Evolutionary conservation across 2,113 vertebrate species (phyloP).

Genomic region (Tamias sibiricus): DNA sequence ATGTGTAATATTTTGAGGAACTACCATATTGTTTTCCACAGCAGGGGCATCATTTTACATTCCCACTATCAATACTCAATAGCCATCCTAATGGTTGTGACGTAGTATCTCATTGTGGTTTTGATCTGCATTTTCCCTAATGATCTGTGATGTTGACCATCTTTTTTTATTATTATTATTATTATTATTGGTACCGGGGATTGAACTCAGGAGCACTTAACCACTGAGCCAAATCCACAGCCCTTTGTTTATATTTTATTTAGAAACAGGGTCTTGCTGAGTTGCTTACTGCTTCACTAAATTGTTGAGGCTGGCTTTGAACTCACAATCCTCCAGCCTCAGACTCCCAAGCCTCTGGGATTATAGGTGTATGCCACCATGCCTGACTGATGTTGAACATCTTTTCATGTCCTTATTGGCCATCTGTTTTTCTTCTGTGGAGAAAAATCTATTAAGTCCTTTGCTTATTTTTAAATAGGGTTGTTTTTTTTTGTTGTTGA

Average conservation of each 20-base stretch:
- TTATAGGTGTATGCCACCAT: too few species aligned
- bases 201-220: too few species aligned
- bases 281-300: too few species aligned
- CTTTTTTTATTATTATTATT: neutral
- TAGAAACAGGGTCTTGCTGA: too few species aligned
- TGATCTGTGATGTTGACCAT: neutral
- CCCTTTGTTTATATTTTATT: too few species aligned
- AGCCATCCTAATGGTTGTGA: neutral
- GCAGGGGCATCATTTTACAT: neutral
- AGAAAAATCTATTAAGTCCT: slow-evolving; percentile 41
- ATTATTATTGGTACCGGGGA: too few species aligned
- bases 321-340: too few species aligned
- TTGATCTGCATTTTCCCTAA: slow-evolving; percentile 35
- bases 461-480: slow-evolving; percentile 5
- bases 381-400: neutral
- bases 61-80: neutral
- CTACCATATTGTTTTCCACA: neutral
- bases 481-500: slow-evolving; percentile 8
- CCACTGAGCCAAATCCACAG: too few species aligned
- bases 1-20: neutral
- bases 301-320: too few species aligned
- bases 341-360: too few species aligned
- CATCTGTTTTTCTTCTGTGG: neutral
- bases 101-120: neutral
- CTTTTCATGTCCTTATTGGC: neutral